Conservation (phyloP, 2,888 invertebrate species). For the Apamea monoglypha region DNA sequence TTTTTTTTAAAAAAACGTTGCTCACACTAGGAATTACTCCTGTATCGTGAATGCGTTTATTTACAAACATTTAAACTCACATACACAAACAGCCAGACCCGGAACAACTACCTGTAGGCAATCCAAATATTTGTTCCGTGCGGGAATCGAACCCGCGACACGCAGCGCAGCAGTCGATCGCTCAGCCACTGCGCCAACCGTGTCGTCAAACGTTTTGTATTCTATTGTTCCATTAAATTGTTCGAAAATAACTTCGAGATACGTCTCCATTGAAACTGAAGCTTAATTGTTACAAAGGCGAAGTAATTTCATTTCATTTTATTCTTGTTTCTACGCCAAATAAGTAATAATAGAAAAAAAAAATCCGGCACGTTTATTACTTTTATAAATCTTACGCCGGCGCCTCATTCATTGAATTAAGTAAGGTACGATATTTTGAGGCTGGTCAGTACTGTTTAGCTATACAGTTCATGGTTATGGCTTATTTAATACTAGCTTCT, state of each 20-base stretch:
- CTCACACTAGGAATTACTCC: no score
- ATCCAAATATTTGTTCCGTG: no score
- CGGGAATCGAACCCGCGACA: no score
- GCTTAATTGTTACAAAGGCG: slow-evolving; percentile 25
- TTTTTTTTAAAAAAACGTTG: no score
- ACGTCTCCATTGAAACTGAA: slow-evolving; percentile 14
- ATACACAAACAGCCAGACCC: no score
- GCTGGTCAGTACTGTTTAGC: neutral
- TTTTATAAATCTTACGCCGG: neutral
- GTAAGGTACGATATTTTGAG: neutral
- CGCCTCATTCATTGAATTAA: neutral
- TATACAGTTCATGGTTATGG: neutral
- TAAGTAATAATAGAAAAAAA: neutral
- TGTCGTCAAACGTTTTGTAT: no score
- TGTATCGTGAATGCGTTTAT: no score
- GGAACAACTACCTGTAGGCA: no score
- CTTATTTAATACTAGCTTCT: neutral
- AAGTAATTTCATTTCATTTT: slow-evolving; percentile 28
- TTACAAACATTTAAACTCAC: no score
- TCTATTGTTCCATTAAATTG: slow-evolving; percentile 10
- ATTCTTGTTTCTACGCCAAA: neutral
- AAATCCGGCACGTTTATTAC: neutral
- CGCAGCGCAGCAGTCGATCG: no score
- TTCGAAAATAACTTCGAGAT: slow-evolving; percentile 32
- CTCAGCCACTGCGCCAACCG: no score